Evolutionary conservation across 1,140 invertebrate species (phyloP).

Genomic region (Hyphantria cunea): DNA sequence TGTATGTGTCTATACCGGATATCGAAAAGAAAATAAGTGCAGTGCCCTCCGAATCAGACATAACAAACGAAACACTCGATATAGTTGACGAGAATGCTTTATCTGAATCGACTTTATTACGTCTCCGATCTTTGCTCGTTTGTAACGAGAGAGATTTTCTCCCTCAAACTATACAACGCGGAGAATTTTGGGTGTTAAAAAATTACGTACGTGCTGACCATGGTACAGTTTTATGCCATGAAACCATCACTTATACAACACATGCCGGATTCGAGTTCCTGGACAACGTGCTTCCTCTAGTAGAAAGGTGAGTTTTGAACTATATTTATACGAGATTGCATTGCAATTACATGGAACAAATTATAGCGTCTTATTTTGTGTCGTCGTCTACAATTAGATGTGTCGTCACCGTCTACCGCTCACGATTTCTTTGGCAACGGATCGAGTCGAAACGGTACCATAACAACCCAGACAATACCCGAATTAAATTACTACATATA

Average conservation of each 20-base stretch:
- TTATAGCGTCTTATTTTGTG: not conserved
- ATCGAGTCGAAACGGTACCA: slow-evolving; percentile 3
- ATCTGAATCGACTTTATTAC: slow-evolving; percentile 55
- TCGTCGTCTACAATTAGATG: slow-evolving; percentile 9
- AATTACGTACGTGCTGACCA: slow-evolving; percentile 90
- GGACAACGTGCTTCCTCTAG: slow-evolving; percentile 92
- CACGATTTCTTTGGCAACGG: slow-evolving; percentile 19
- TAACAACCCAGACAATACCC: slow-evolving; percentile 16
- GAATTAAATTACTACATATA: slow-evolving; percentile 8
- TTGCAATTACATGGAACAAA: not conserved
- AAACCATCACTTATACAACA: slow-evolving; percentile 95
- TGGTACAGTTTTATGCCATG: slow-evolving; percentile 86
- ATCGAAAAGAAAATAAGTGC: slow-evolving; percentile 59
- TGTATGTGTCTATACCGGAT: slow-evolving; percentile 49
- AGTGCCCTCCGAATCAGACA: slow-evolving; percentile 54
- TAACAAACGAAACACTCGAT: slow-evolving; percentile 60
- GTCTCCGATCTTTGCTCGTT: slow-evolving; percentile 70
- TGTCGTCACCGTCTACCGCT: slow-evolving; percentile 15
- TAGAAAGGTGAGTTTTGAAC: slow-evolving; percentile 83
- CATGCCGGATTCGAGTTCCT: slow-evolving; percentile 96
- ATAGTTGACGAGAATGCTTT: slow-evolving; percentile 71
- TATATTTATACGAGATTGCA: not conserved
- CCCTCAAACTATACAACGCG: slow-evolving; percentile 87
- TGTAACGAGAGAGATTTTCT: slow-evolving; percentile 86
- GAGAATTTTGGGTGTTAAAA: slow-evolving; percentile 94